Evolutionary conservation across 2,888 invertebrate genomes (phyloP).

Genomic region (Cheilosia impressa): DNA sequence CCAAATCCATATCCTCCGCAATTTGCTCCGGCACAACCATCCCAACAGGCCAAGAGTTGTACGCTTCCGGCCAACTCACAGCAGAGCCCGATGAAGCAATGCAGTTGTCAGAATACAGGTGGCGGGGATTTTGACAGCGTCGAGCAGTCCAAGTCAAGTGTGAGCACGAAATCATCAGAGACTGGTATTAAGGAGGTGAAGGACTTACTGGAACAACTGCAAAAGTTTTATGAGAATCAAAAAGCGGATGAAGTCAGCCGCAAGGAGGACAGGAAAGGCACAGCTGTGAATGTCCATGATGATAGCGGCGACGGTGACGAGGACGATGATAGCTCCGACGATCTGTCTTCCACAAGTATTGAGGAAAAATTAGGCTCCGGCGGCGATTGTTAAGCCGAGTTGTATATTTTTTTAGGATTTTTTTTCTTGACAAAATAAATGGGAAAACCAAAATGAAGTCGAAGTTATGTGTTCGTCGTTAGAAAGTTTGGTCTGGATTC

Average conservation of each 20-base stretch:
- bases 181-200: constrained; percentile 79
- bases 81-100: not conserved
- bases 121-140: constrained; percentile 6
- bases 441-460: not conserved
- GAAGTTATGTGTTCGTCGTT: no score
- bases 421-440: constrained; percentile 19
- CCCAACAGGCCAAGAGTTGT: constrained; percentile 1
- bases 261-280: constrained; percentile 5
- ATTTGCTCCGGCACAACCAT: constrained; percentile 6
- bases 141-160: constrained; percentile 66
- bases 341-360: constrained; percentile 76
- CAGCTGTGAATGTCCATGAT: constrained; percentile 46
- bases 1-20: constrained; percentile 40
- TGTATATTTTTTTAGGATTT: constrained; percentile 5
- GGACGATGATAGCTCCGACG: constrained; percentile 79
- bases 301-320: constrained; percentile 78
- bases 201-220: constrained; percentile 73
- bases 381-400: constrained; percentile 33
- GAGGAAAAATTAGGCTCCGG: constrained; percentile 49
- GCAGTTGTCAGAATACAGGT: constrained; percentile 14
- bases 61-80: not conserved
- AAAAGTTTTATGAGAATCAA: constrained; percentile 56
- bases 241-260: constrained; percentile 1
- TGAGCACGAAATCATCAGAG: constrained; percentile 79
- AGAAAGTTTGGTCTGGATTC: no score